Percentiles rank a stretch among this genome's conserved stretches.
phyloP scores from a whole-genome alignment of 2,113 vertebrate species.

The Suricata suricatta region DNA sequence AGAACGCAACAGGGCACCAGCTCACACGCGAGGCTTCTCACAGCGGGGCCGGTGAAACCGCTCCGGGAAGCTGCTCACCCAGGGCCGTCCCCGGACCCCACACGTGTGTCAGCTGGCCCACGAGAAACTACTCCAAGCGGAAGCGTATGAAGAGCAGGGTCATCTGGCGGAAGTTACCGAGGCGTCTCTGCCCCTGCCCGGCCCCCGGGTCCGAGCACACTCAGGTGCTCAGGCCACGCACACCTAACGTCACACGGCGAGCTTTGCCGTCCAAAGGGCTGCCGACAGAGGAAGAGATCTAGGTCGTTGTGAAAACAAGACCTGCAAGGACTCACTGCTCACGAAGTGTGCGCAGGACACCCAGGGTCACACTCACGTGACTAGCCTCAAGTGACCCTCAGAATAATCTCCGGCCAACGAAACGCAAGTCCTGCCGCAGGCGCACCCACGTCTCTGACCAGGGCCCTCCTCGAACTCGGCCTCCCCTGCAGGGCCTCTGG shows the following conservation, averaged over 20 bases:
- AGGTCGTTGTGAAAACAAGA: too few species aligned
- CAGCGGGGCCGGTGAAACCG: rapidly evolving
- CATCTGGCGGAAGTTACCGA: neutral
- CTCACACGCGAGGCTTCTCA: neutral
- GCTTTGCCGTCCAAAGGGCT: rapidly evolving
- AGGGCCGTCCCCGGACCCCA: neutral
- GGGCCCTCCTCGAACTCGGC: neutral
- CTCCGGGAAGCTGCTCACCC: neutral
- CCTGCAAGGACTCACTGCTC: rapidly evolving
- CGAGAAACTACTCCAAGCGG: neutral
- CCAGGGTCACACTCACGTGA: rapidly evolving
- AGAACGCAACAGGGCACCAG: rapidly evolving
- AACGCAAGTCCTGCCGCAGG: neutral
- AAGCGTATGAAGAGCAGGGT: neutral
- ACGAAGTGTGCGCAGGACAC: rapidly evolving
- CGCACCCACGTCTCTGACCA: neutral
- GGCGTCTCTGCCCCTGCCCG: neutral
- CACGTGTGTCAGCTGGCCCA: neutral
- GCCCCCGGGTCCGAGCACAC: neutral
- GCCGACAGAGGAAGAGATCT: neutral
- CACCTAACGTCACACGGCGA: too few species aligned
- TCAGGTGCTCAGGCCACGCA: neutral
- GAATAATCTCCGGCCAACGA: neutral
- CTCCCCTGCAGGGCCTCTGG: rapidly evolving
- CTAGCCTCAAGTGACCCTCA: neutral